These are phyloP conservation scores for Nerophis ophidion DNA, from an alignment of 2,113 vertebrate species.

Conservation along the genomic window DNA sequence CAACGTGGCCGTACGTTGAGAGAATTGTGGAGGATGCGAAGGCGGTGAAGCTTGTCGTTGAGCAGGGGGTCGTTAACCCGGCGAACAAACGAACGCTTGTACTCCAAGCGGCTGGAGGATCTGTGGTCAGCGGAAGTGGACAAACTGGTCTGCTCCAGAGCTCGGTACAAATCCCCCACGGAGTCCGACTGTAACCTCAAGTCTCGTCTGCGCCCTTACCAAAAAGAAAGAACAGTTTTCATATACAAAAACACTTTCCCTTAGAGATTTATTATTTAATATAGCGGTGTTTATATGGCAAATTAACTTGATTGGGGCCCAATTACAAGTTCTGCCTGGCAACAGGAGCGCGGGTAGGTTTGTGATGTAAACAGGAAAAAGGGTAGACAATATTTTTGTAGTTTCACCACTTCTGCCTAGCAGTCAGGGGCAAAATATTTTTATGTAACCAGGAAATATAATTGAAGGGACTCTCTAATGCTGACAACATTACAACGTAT, in stretches of 20 bases:
- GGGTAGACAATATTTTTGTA: too few species aligned
- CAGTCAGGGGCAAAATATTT: too few species aligned
- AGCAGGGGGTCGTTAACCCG: slow-evolving; percentile 89
- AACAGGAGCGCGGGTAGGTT: too few species aligned
- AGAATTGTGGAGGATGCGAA: slow-evolving; percentile 92
- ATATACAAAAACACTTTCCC: background rate
- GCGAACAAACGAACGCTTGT: slow-evolving; percentile 91
- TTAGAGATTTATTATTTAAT: too few species aligned
- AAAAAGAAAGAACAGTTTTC: background rate
- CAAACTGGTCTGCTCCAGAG: slow-evolving; percentile 89
- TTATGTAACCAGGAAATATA: too few species aligned
- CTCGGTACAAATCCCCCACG: slow-evolving; percentile 90
- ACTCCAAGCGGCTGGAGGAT: slow-evolving; percentile 87
- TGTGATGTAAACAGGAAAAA: too few species aligned
- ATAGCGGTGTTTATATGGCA: too few species aligned
- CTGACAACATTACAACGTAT: too few species aligned
- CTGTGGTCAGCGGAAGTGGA: slow-evolving; percentile 83
- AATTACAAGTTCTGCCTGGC: too few species aligned
- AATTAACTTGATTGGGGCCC: too few species aligned
- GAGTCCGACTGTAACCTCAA: slow-evolving; percentile 84
- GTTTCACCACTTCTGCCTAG: too few species aligned
- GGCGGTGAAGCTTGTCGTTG: slow-evolving; percentile 94
- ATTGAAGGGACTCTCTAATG: too few species aligned
- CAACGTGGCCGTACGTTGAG: slow-evolving; percentile 79
- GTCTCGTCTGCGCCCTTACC: slow-evolving; percentile 59